These are phyloP conservation scores for Pipra filicauda DNA, from an alignment of 2,113 vertebrate species.

Conservation along the genomic window DNA sequence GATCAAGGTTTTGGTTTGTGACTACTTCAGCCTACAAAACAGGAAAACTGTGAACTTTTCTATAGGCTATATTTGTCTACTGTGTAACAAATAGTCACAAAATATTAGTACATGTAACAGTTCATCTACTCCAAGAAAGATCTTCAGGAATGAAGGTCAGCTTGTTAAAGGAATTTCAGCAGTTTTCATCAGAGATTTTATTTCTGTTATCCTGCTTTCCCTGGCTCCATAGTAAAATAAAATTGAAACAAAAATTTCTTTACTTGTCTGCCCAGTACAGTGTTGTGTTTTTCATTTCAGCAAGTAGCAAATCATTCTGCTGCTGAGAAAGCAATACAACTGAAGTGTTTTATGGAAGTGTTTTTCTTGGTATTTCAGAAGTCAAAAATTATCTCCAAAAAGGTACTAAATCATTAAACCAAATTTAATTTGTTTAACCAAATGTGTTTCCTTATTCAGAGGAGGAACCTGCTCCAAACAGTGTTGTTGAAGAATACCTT, in stretches of 20 bases:
- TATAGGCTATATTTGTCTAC: background rate
- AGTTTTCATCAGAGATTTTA: background rate
- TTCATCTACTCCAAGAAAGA: background rate
- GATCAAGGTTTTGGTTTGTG: slow-evolving; percentile 71
- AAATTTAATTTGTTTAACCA: background rate
- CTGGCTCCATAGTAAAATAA: background rate
- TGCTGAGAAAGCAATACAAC: background rate
- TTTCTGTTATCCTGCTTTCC: background rate
- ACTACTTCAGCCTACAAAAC: slow-evolving; percentile 39
- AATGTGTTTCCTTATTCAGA: slow-evolving; percentile 55
- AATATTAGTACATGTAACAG: slow-evolving; percentile 55
- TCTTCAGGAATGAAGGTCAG: background rate
- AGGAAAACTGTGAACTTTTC: slow-evolving; percentile 69
- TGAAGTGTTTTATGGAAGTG: slow-evolving; percentile 5
- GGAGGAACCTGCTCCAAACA: slow-evolving; percentile 74
- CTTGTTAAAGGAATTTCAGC: background rate
- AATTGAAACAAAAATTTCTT: background rate
- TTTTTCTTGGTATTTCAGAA: background rate
- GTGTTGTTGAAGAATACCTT: slow-evolving; percentile 89
- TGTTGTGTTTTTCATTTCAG: slow-evolving; percentile 25
- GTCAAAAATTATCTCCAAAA: background rate
- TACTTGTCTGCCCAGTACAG: background rate
- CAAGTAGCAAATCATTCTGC: slow-evolving; percentile 7
- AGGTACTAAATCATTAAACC: background rate
- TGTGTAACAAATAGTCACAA: slow-evolving; percentile 18